Evolutionary conservation across 2,113 vertebrate species (phyloP), one percentile per base, ranked within the genome.

Genomic region (Hydrochoerus hydrochaeris): DNA sequence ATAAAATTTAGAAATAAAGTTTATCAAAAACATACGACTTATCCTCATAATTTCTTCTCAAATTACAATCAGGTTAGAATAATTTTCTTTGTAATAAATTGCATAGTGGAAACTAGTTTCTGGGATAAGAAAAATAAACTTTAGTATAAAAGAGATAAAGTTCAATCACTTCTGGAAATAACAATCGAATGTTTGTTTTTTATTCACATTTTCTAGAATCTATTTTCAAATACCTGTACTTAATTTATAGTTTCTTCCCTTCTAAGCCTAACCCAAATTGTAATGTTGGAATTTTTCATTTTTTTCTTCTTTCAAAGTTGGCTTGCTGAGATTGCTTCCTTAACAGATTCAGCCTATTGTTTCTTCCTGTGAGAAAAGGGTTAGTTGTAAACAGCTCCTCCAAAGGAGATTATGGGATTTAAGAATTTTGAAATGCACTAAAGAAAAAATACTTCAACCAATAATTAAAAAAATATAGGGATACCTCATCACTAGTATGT

Each of bases 1-100:
- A 90, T 60, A 83, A 96, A 93, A 87, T 88, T 81, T 81, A 85
- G 62, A 9, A 87, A 80, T 90, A 93, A 88, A 93, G 71, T 57
- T 65, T 88, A 94, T 94, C 32, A 91, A 62, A 57, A 80, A 92
- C 91, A 91, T 90, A 30, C 49, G 10, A 85, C 71, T 89, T 80
- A 88, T 91, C 32, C 38, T 88, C 22, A 77, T 75, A 71, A 83
- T 88, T 88, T 84, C 17, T 16, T 93, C 46, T 88, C n/a, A 92
- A 58, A 69, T 94, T 58, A 60, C 5, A 82, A 91, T 90, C 83
- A 91, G 12, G 52, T 89, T 75, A 85, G 32, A 88, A 67, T 85
- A 94, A 22, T n/a, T 94, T 90, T 84, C 58, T 60, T 86, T 62
- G 9, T 82, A 58, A 78, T 90, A 69, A 96, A 73, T 22, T 73